Base-by-base conservation (phyloP, 2,113 vertebrate species). In the Cyanistes caeruleus region DNA sequence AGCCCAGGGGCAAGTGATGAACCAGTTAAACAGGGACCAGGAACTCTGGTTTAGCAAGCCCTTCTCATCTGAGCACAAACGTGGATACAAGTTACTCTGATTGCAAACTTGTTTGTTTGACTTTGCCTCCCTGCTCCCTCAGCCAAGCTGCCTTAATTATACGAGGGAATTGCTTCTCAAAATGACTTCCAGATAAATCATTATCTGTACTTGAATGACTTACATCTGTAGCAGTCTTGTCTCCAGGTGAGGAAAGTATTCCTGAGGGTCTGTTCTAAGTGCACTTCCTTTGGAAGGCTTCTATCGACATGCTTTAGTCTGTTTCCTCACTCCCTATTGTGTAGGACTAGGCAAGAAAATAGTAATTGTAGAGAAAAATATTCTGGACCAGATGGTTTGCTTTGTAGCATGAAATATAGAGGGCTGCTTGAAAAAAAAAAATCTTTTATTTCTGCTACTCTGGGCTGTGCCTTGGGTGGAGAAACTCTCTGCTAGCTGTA, bases 1-100 rank as follows among this genome's bases (percentile, higher is more conserved):
- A 72, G 72, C 95, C 95, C 87, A 86, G 68, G 79, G 94, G 88
- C 84, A 53, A 89, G 73, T 3, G 46, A 52, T 69, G 92, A 97
- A 97, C 94, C 88, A 91, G 96, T 95, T 90, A 9, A 49, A 44
- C 96, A 78, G 70, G 93, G 95, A 87, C 62, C 86, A 44, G 86
- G 84, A 51, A 6, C 86, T 75, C 87, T 82, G 92, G 88, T 97
- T 97, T 84, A 91, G 84, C 97, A 84, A 88, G 91, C 81, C 33
- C 4, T 72, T 88, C 67, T 78, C 18, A 72, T 82, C 63, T 72
- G 39, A 76, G 39, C 11, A 3, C 52, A 46, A 23, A 75, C 3
- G 20, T 56, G 79, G 53, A 13, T 80, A 11, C 74, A 51, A 44
- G 92, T 77, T 51, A 72, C 49, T 17, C 69, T 23, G 55, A 58